Conservation (phyloP, 2,113 vertebrate genomes). For the Arizona elegans region DNA sequence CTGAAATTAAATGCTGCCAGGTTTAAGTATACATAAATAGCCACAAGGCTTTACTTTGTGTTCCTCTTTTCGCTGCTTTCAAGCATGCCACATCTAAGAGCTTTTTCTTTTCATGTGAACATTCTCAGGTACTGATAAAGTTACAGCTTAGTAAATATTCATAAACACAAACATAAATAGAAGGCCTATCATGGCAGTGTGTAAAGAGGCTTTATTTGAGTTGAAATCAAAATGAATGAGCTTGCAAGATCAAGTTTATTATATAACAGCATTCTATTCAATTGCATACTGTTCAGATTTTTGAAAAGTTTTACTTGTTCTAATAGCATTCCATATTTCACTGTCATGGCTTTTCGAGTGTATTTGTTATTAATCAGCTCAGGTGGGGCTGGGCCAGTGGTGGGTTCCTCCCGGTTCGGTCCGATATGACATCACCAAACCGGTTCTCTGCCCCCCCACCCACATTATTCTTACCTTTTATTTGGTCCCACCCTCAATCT, state of each 20-base stretch:
- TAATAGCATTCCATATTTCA: background rate
- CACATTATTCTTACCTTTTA: too few species aligned
- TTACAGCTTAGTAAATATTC: background rate
- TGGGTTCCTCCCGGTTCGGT: too few species aligned
- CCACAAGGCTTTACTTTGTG: slow-evolving; percentile 4
- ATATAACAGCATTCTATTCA: background rate
- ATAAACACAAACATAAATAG: slow-evolving; percentile 17
- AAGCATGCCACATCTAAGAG: slow-evolving; percentile 1
- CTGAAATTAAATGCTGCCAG: background rate
- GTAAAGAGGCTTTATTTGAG: background rate
- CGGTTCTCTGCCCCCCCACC: too few species aligned
- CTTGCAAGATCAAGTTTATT: background rate
- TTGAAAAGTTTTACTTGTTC: background rate
- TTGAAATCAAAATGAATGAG: background rate
- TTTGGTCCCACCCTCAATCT: too few species aligned
- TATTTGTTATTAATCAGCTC: background rate
- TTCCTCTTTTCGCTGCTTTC: background rate
- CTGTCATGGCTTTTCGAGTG: background rate
- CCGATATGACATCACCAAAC: too few species aligned
- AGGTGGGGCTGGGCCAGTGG: background rate
- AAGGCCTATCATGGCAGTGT: background rate
- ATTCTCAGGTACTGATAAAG: background rate
- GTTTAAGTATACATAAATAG: slow-evolving; percentile 23
- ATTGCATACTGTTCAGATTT: background rate
- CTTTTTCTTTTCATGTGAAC: background rate